Conservation (phyloP, 2,888 invertebrate species). For the Cosmorhoe ocellata region DNA sequence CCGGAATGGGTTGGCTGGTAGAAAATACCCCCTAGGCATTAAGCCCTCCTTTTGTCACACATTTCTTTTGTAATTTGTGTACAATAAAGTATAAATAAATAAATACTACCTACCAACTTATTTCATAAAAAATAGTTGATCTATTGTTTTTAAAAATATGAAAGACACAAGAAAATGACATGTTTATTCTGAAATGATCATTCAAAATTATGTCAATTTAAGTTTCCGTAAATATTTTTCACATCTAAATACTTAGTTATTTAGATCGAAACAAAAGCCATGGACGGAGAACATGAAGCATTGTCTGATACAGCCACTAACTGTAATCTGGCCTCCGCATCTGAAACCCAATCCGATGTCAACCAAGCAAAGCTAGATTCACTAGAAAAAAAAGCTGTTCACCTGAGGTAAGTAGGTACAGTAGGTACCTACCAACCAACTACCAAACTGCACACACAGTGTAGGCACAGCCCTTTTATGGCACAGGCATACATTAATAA, state of each 20-base stretch:
- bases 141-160: slow-evolving; percentile 7
- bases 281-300: slow-evolving; percentile 72
- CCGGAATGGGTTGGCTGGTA: no score
- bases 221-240: slow-evolving; percentile 28
- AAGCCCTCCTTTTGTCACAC: no score
- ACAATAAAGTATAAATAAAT: no score
- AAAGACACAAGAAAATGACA: slow-evolving; percentile 32
- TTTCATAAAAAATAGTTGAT: neutral
- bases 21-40: no score
- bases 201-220: slow-evolving; percentile 53
- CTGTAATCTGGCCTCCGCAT: slow-evolving; percentile 61
- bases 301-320: slow-evolving; percentile 68
- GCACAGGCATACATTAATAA: no score
- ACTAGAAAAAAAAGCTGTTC: slow-evolving; percentile 75
- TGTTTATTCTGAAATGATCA: slow-evolving; percentile 40
- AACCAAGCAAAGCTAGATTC: slow-evolving; percentile 71
- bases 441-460: neutral
- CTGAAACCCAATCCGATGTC: slow-evolving; percentile 64
- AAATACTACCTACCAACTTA: no score
- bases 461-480: no score
- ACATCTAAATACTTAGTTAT: neutral
- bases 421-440: neutral
- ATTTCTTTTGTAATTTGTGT: no score
- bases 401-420: slow-evolving; percentile 56
- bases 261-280: slow-evolving; percentile 41